phyloP scores from a whole-genome alignment of 2,888 invertebrate genomes.

The Zygothrica quintamaculata region DNA sequence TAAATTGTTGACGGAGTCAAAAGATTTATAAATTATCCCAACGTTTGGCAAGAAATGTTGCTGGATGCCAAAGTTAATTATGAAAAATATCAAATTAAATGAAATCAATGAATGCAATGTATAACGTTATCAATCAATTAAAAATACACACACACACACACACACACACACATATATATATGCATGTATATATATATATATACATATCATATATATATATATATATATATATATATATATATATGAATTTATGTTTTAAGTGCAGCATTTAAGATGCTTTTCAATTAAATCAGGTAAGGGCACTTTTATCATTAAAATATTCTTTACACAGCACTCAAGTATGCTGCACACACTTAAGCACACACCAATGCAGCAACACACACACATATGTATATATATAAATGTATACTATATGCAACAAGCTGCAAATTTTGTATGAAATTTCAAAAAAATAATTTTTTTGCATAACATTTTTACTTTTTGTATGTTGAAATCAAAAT shows the following conservation, averaged over 20 bases:
- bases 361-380: no score
- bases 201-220: neutral
- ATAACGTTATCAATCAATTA: constrained; percentile 6
- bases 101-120: constrained; percentile 45
- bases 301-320: neutral
- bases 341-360: no score
- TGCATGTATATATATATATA: constrained; percentile 2
- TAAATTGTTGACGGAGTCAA: constrained; percentile 25
- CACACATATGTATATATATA: constrained; percentile 1
- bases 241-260: constrained; percentile 3
- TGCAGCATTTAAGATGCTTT: no score
- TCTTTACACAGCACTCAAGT: no score
- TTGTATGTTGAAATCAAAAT: no score
- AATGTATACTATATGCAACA: no score
- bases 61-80: constrained; percentile 31
- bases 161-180: constrained; percentile 5
- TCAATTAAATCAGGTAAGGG: neutral
- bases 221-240: constrained; percentile 1
- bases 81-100: constrained; percentile 34
- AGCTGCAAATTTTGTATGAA: no score
- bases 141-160: constrained; percentile 11
- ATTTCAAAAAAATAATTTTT: no score
- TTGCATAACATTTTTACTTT: no score
- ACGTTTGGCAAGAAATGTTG: constrained; percentile 2
- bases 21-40: constrained; percentile 31